These are phyloP conservation scores for Macaca mulatta DNA, from an alignment of 2,113 vertebrate genomes.

Conservation along the genomic window DNA sequence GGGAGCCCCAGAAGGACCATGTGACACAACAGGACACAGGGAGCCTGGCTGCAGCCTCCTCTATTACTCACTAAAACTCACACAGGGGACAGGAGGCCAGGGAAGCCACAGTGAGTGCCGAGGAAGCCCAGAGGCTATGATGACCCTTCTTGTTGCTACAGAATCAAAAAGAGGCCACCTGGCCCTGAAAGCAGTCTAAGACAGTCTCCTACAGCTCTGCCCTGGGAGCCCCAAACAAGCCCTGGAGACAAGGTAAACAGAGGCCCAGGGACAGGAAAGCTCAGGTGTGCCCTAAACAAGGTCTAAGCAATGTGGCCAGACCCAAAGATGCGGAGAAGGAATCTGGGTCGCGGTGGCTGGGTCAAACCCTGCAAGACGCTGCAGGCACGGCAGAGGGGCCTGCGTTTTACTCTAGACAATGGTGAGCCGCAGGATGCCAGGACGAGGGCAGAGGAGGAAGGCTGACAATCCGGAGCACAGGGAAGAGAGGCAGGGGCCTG, in stretches of 20 bases:
- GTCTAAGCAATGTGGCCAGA: not conserved
- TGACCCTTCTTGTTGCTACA: not conserved
- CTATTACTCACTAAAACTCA: rapidly evolving
- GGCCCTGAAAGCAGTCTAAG: not conserved
- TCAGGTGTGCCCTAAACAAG: not conserved
- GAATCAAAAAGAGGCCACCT: not conserved
- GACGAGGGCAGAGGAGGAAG: no score
- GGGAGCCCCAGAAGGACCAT: not conserved
- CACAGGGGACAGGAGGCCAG: not conserved
- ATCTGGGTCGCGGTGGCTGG: no score
- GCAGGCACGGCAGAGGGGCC: not conserved
- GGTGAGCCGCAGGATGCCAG: not conserved
- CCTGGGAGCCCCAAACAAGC: no score
- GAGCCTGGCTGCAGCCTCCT: not conserved
- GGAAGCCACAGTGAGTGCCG: rapidly evolving
- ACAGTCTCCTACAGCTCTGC: not conserved
- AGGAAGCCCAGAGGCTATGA: not conserved
- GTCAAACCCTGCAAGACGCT: not conserved
- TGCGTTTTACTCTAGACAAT: not conserved
- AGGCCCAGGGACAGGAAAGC: not conserved
- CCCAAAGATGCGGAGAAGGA: not conserved
- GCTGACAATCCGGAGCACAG: not conserved
- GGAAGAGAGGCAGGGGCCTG: not conserved
- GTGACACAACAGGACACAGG: not conserved
- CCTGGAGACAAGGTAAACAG: no score